These are phyloP conservation scores for Machaerirhynchus nigripectus DNA, from an alignment of 2,113 vertebrate genomes.

Conservation along the genomic window DNA sequence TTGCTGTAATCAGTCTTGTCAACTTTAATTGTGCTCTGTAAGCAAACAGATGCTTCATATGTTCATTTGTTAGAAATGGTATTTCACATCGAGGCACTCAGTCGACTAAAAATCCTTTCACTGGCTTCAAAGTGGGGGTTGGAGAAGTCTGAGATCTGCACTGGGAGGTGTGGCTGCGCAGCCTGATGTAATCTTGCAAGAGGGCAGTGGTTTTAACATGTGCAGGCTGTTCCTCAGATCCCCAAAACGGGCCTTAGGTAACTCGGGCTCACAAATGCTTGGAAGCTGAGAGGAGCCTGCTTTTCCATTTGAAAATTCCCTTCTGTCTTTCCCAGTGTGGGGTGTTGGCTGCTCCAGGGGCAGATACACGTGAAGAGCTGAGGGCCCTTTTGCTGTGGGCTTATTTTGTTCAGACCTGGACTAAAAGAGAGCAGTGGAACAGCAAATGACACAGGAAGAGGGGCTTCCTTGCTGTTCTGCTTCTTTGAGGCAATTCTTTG, in stretches of 20 bases:
- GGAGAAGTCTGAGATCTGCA: background rate
- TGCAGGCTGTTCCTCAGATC: background rate
- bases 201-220: background rate
- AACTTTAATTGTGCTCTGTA: background rate
- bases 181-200: background rate
- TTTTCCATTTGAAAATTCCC: background rate
- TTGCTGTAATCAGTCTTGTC: background rate
- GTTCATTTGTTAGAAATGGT: background rate
- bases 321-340: background rate
- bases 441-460: background rate
- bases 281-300: background rate
- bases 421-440: background rate
- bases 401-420: background rate
- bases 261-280: background rate
- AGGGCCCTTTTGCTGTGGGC: background rate
- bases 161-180: background rate
- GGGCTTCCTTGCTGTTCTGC: background rate
- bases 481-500: background rate
- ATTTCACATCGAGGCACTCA: background rate
- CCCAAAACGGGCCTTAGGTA: background rate
- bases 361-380: background rate
- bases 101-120: background rate
- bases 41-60: background rate
- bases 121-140: background rate
- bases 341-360: background rate